phyloP scores from a whole-genome alignment of 2,888 invertebrate genomes.

The Eristalis pertinax region DNA sequence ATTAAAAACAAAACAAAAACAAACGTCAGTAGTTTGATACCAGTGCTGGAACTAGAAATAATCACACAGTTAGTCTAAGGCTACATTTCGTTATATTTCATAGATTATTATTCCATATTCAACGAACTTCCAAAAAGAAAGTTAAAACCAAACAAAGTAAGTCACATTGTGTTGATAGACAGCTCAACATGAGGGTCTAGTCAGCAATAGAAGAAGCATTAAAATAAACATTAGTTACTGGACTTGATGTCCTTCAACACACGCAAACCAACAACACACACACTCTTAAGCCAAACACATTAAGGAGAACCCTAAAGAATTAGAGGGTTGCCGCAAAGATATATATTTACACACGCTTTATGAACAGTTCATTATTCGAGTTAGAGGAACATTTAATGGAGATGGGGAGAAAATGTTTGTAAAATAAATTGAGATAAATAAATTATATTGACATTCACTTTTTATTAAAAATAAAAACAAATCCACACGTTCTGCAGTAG shows the following conservation, averaged over 20 bases:
- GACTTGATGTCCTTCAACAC: not conserved
- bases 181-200: no score
- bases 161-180: not conserved
- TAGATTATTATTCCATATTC: slow-evolving; percentile 20
- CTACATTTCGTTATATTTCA: slow-evolving; percentile 31
- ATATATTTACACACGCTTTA: slow-evolving; percentile 25
- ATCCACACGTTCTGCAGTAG: slow-evolving; percentile 44
- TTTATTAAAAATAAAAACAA: slow-evolving; percentile 38
- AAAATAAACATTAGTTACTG: no score
- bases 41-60: slow-evolving; percentile 46
- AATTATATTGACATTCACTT: slow-evolving; percentile 44
- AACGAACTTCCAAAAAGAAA: slow-evolving; percentile 39
- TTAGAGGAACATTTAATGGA: not conserved
- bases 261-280: not conserved
- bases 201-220: not conserved
- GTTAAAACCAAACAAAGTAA: not conserved
- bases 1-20: not conserved
- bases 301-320: no score
- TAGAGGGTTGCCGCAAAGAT: not conserved
- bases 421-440: slow-evolving; percentile 55
- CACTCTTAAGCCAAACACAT: not conserved
- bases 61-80: slow-evolving; percentile 1
- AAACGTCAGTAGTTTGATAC: not conserved
- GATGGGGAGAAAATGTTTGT: slow-evolving; percentile 57
- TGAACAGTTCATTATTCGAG: slow-evolving; percentile 37